Percentiles rank a stretch among this genome's conserved stretches.
phyloP scores from a whole-genome alignment of 1,140 invertebrate species.

The Lepidostoma basale region DNA sequence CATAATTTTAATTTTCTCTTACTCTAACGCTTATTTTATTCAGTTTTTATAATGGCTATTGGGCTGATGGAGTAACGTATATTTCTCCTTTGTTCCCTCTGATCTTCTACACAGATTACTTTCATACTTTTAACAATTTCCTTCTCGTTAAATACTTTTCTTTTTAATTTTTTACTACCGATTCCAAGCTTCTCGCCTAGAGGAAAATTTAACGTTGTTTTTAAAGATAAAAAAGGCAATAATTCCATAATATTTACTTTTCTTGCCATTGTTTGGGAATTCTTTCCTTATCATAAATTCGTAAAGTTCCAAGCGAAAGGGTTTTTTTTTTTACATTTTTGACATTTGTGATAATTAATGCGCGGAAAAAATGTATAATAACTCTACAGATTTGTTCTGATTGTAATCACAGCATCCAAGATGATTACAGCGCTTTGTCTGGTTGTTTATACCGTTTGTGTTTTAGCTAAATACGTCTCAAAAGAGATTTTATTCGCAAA shows the following conservation, averaged over 20 bases:
- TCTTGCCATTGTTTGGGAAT: not conserved
- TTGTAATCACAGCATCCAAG: not conserved
- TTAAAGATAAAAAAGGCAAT: not conserved
- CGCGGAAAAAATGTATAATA: not conserved
- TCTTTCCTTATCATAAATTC: constrained; percentile 5
- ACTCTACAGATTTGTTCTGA: not conserved
- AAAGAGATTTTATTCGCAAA: too few relatives aligned
- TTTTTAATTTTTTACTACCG: constrained; percentile 13
- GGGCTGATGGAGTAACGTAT: too few relatives aligned
- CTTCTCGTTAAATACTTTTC: constrained; percentile 23
- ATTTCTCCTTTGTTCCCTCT: constrained; percentile 13
- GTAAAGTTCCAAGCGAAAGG: not conserved
- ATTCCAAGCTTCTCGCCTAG: not conserved
- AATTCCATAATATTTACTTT: constrained; percentile 14
- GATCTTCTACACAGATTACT: constrained; percentile 17
- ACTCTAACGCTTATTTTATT: too few relatives aligned
- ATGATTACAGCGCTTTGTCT: not conserved
- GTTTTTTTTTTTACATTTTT: not conserved
- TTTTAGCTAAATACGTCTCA: too few relatives aligned
- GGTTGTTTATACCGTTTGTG: too few relatives aligned
- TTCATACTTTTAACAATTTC: constrained; percentile 34
- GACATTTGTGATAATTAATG: not conserved
- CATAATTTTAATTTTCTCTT: too few relatives aligned
- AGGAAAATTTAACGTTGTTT: constrained; percentile 4
- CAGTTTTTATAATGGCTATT: too few relatives aligned